Evolutionary conservation across 37 sponge, comb jelly and placozoan species (phyloP), one percentile per base, ranked within the genome.

Genomic region (Spongilla lacustris): DNA sequence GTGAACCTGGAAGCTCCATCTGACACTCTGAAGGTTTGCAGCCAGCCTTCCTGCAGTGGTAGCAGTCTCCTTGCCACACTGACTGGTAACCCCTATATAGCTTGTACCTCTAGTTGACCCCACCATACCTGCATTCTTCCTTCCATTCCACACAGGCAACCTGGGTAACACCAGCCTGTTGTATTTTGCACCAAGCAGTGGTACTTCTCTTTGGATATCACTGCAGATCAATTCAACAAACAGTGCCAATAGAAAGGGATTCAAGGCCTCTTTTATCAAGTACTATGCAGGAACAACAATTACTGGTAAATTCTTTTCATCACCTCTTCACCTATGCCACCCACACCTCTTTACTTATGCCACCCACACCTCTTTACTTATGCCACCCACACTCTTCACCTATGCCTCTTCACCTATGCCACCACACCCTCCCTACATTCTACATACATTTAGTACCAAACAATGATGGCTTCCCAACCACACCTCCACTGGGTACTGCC

Each of bases 261-360:
- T 88, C 69, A 88, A 82, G 37, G 88, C 69, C 24, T 68, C 83
- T 30, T 88, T 48, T 83, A 82, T 70, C 50, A 88, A 88, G 71
- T 68, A 80, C 58, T 88, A 88, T 36, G 19, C 48, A 72, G 82
- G 11, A 82, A 83, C n/a, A 28, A 70, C 58, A 14, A 58, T 58
- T 17, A 58, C 58, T 17, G 58, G 58, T 58, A 58, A 10, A 14
- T n/a, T n/a, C n/a, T n/a, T n/a, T n/a, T n/a, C n/a, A n/a, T 58
- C 19, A 17, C 14, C 58, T 17, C 19, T 58, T 1, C 58, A 10
- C 58, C 19, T 13, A 14, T 14, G 19, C 58, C 58, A 58, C 4
- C 21, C 12, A 3, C 41, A 41, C 41, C 41, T 41, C 3, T 41
- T 41, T 6, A 41, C 41, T 41, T 41, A 41, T 6, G 6, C 6